Percentiles rank a stretch among this genome's conserved stretches.
Conservation (phyloP, 2,797 vertebrate genomes). For the Emydoidea blandingii region DNA sequence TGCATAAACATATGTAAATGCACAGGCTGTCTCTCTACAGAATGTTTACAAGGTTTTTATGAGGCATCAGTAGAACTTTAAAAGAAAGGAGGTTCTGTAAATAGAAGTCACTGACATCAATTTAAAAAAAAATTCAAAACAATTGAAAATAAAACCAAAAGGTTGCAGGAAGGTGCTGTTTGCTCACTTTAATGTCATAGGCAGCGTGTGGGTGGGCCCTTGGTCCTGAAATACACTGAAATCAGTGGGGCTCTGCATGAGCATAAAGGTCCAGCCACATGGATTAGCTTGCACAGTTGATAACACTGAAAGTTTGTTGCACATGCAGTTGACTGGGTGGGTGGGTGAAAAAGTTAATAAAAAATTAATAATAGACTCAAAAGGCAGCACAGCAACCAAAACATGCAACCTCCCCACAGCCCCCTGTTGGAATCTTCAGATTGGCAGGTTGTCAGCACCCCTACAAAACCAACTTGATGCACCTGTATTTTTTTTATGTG, state of each 20-base stretch:
- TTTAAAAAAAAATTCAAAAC: not conserved
- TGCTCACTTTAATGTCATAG: not conserved
- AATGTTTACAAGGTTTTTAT: not conserved
- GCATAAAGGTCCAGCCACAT: not conserved
- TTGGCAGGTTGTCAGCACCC: accelerated
- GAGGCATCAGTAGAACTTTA: not conserved
- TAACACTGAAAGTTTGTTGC: not conserved
- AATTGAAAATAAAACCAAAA: slow-evolving; percentile 10
- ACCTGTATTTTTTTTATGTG: not conserved
- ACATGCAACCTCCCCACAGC: not conserved
- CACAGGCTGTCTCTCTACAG: not conserved
- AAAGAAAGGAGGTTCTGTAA: slow-evolving; percentile 10
- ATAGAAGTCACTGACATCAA: not conserved
- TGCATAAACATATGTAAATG: not conserved
- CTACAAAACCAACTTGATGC: not conserved
- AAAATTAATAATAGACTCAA: too few species aligned
- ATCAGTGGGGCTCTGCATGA: not conserved
- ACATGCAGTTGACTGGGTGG: accelerated
- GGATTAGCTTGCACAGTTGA: not conserved
- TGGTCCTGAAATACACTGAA: not conserved
- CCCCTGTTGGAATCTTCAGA: not conserved
- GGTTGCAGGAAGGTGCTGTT: not conserved
- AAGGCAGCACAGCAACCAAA: too few species aligned
- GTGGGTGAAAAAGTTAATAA: not conserved
- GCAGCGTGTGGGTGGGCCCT: not conserved